Conservation (phyloP, 1,140 invertebrate species). For the Oryctes rhinoceros region DNA sequence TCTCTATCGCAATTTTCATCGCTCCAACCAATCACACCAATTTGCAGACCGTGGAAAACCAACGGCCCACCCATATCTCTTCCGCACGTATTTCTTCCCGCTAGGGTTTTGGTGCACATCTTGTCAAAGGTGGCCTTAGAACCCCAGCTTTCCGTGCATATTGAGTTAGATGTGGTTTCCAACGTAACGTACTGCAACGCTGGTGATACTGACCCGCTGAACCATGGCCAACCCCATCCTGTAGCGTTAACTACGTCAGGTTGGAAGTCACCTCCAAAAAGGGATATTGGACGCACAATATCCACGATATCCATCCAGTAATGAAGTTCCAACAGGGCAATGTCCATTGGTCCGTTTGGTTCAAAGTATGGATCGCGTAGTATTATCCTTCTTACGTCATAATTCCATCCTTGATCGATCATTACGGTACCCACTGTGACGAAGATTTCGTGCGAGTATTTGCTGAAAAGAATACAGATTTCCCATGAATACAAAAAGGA, state of each 20-base stretch:
- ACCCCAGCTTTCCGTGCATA: neutral
- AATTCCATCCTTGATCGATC: neutral
- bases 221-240: neutral
- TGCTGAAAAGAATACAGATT: no score
- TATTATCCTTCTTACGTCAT: neutral
- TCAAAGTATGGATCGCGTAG: neutral
- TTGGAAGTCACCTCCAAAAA: neutral
- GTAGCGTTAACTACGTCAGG: neutral
- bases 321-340: neutral
- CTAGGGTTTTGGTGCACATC: neutral
- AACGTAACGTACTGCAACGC: neutral
- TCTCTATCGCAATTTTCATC: neutral
- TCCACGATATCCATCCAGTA: neutral
- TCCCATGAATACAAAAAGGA: no score
- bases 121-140: neutral
- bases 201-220: neutral
- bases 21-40: constrained; percentile 7
- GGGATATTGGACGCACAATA: neutral
- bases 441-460: neutral
- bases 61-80: neutral
- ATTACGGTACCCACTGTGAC: neutral
- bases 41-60: neutral
- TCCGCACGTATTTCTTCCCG: neutral
- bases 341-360: neutral
- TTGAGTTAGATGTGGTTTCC: neutral